Conservation (phyloP, 1,140 invertebrate genomes). For the Pseudomyrmex concolor region DNA sequence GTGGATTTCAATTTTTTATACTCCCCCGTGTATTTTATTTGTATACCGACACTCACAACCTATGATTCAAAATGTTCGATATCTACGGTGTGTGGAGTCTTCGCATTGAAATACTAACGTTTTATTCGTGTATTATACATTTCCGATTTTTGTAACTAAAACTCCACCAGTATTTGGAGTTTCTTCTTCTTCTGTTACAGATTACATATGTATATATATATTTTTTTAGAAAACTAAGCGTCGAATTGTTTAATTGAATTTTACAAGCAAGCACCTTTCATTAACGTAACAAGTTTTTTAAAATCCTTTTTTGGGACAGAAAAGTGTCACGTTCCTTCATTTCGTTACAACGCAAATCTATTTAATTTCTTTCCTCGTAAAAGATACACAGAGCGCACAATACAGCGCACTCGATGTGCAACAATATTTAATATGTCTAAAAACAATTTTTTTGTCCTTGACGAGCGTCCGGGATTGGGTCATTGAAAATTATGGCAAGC, state of each 20-base stretch:
- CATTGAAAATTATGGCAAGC: conserved; percentile 43
- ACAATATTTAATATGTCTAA: not conserved
- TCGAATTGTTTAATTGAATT: not conserved
- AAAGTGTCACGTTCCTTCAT: no score
- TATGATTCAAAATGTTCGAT: conserved; percentile 16
- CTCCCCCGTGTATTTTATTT: no score
- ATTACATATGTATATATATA: not conserved
- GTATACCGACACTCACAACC: not conserved
- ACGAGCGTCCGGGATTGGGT: conserved; percentile 18
- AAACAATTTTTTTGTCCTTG: not conserved
- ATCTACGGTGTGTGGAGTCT: not conserved
- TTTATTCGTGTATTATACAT: not conserved
- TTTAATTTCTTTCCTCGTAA: no score
- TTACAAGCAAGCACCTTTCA: not conserved
- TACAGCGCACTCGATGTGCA: not conserved
- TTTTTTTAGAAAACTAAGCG: not conserved
- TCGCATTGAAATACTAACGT: not conserved
- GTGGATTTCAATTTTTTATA: no score
- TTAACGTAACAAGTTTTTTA: no score
- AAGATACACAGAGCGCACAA: no score
- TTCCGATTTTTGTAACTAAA: not conserved
- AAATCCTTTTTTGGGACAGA: no score
- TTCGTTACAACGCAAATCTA: no score
- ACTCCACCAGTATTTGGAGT: not conserved
- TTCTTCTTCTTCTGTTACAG: not conserved